A percentile compares a stretch with the other conserved stretches of the same genome.
These are phyloP conservation scores for Aelia acuminata DNA, from an alignment of 2,888 invertebrate genomes.

Conservation along the genomic window DNA sequence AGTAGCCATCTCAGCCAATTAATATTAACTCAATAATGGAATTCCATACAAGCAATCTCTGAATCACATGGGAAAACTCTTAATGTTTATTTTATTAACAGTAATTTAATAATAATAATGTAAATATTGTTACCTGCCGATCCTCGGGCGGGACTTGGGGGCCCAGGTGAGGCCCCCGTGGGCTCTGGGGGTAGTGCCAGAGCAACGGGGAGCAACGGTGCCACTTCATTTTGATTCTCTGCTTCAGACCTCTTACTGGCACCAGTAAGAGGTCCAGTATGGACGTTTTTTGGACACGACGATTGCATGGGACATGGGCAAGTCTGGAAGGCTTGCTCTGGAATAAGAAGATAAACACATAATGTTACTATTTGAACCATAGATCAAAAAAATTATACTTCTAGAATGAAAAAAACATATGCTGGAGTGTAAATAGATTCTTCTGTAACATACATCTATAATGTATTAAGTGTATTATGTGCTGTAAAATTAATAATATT, in stretches of 20 bases:
- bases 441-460: too few relatives aligned
- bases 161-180: constrained; percentile 71
- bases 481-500: too few relatives aligned
- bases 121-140: constrained; percentile 74
- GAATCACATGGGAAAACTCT: background rate
- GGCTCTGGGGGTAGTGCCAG: constrained; percentile 72
- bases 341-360: constrained; percentile 49
- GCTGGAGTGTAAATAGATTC: background rate
- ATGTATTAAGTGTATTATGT: too few relatives aligned
- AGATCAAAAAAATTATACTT: background rate
- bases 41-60: background rate
- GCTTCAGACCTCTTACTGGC: constrained; percentile 80
- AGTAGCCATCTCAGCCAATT: background rate
- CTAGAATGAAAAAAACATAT: background rate
- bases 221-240: constrained; percentile 65
- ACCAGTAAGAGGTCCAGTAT: constrained; percentile 98
- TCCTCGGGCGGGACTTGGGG: constrained; percentile 79
- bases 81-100: background rate
- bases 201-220: constrained; percentile 70
- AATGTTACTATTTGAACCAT: background rate
- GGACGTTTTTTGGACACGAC: constrained; percentile 98
- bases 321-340: constrained; percentile 74
- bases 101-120: background rate
- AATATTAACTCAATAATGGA: background rate
- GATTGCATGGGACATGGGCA: constrained; percentile 93